These are phyloP conservation scores for Lagenorhynchus albirostris DNA, from an alignment of 2,113 vertebrate species.

Conservation along the genomic window DNA sequence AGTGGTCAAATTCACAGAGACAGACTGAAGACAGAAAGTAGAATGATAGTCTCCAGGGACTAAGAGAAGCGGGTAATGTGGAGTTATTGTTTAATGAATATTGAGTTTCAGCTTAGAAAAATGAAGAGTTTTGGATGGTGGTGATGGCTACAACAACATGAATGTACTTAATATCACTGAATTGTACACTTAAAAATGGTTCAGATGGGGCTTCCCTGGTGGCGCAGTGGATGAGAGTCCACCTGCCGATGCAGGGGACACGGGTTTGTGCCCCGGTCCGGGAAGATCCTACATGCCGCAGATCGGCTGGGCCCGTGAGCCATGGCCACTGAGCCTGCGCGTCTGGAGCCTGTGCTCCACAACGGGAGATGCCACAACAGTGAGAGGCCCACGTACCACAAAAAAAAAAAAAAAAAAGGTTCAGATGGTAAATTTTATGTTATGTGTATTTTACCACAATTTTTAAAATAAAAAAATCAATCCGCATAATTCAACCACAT, in stretches of 20 bases:
- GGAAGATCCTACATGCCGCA: no score
- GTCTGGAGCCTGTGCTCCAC: no score
- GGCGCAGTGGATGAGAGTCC: no score
- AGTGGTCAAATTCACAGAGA: neutral
- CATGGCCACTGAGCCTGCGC: no score
- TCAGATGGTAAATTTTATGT: neutral
- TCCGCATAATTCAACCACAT: neutral
- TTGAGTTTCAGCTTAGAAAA: neutral
- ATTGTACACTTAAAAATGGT: neutral
- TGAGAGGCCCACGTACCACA: no score
- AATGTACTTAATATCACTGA: neutral
- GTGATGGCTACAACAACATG: neutral
- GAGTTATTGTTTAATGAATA: neutral
- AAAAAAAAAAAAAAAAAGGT: no score
- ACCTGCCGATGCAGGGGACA: no score
- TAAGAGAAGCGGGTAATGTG: neutral
- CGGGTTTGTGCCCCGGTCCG: no score
- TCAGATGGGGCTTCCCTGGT: no score
- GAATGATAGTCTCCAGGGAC: neutral
- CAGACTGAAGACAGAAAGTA: neutral
- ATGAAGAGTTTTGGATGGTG: neutral
- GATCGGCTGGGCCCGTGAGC: no score
- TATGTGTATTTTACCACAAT: neutral
- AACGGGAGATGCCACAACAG: no score
- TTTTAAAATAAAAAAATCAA: neutral